Evolutionary conservation across 1,140 invertebrate genomes (phyloP).

Genomic region (Cyclina sinensis): DNA sequence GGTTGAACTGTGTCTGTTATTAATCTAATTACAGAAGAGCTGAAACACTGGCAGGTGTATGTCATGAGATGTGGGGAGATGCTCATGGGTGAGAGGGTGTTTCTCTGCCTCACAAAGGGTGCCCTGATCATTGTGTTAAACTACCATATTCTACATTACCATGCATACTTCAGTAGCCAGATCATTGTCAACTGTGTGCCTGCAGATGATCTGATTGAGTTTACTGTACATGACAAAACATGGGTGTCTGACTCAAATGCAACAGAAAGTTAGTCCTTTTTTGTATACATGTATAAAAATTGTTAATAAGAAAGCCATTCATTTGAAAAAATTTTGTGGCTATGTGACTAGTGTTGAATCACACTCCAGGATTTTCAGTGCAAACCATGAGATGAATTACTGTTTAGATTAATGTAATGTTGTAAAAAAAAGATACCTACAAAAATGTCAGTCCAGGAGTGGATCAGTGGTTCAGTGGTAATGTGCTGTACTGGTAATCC

Average conservation of each 20-base stretch:
- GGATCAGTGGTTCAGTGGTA: too few species aligned
- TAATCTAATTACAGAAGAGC: constrained; percentile 19
- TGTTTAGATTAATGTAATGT: too few species aligned
- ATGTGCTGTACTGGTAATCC: too few species aligned
- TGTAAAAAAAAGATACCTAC: too few species aligned
- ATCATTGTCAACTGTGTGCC: neutral
- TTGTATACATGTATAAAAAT: too few species aligned
- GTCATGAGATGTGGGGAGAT: constrained; percentile 11
- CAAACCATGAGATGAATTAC: too few species aligned
- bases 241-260: neutral
- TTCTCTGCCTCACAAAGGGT: constrained; percentile 28
- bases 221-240: constrained; percentile 44
- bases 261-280: neutral
- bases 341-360: too few species aligned
- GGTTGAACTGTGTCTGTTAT: too few species aligned
- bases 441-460: too few species aligned
- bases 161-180: neutral
- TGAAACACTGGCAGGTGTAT: constrained; percentile 50
- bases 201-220: neutral
- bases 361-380: too few species aligned
- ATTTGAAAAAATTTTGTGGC: too few species aligned
- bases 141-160: constrained; percentile 42
- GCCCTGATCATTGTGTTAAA: constrained; percentile 28
- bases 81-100: neutral
- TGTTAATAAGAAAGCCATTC: too few species aligned